Evolutionary conservation across 2,797 vertebrate genomes (phyloP).

Genomic region (Alosa sapidissima): DNA sequence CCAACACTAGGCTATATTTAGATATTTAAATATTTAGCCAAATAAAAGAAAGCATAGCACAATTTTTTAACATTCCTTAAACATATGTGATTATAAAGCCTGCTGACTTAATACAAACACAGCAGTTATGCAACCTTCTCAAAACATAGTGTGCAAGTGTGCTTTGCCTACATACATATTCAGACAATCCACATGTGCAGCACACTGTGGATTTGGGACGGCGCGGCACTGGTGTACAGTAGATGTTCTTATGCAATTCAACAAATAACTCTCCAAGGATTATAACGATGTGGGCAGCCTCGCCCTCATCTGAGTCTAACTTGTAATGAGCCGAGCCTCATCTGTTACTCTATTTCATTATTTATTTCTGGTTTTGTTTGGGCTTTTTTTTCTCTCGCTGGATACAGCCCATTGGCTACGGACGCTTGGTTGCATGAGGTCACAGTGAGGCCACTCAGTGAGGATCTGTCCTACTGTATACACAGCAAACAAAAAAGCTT

Average conservation of each 20-base stretch:
- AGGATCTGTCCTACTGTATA: neutral
- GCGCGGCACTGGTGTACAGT: neutral
- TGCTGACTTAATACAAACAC: neutral
- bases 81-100: neutral
- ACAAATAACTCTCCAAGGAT: neutral
- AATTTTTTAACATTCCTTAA: neutral
- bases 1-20: neutral
- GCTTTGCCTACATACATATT: neutral
- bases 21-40: neutral
- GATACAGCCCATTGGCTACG: neutral
- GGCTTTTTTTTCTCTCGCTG: neutral
- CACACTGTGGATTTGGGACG: neutral
- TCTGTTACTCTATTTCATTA: neutral
- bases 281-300: neutral
- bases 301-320: neutral
- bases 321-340: neutral
- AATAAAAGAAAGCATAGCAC: neutral
- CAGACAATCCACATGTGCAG: neutral
- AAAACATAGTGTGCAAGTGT: neutral
- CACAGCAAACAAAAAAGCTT: neutral
- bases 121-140: neutral
- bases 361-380: neutral
- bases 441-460: neutral
- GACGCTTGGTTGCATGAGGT: slow-evolving; percentile 10
- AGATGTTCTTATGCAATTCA: neutral